Evolutionary conservation across 2,797 vertebrate species (phyloP).

Genomic region (Eleutherodactylus coqui): DNA sequence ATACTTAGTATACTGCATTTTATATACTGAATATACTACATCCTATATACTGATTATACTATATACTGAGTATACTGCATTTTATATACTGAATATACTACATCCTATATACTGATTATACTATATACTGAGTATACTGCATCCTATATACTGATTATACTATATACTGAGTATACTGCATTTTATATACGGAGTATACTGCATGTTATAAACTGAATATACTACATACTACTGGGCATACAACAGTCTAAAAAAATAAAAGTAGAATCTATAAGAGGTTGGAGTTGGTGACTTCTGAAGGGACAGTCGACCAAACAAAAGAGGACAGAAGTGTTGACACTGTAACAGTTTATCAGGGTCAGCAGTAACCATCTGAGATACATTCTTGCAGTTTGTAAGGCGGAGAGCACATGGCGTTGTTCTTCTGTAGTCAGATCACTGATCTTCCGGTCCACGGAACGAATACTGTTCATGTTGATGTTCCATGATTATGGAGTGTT

Average conservation of each 20-base stretch:
- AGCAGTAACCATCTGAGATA: not conserved
- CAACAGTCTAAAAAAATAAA: not conserved
- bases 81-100: not conserved
- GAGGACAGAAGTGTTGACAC: not conserved
- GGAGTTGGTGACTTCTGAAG: not conserved
- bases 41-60: no score
- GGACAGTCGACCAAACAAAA: not conserved
- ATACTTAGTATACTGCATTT: no score
- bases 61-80: not conserved
- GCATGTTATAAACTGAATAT: not conserved
- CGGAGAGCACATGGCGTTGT: not conserved
- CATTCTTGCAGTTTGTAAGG: not conserved
- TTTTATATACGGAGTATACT: no score
- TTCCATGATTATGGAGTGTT: not conserved
- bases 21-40: no score
- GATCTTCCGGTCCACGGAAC: no score
- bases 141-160: no score
- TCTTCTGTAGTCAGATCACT: no score
- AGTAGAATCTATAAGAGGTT: not conserved
- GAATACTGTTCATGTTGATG: not conserved
- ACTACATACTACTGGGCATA: no score
- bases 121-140: no score
- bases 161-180: no score
- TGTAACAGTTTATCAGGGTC: constrained; percentile 8
- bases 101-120: no score